Conservation (phyloP, 2,113 vertebrate genomes). For the Catharus minimus region DNA sequence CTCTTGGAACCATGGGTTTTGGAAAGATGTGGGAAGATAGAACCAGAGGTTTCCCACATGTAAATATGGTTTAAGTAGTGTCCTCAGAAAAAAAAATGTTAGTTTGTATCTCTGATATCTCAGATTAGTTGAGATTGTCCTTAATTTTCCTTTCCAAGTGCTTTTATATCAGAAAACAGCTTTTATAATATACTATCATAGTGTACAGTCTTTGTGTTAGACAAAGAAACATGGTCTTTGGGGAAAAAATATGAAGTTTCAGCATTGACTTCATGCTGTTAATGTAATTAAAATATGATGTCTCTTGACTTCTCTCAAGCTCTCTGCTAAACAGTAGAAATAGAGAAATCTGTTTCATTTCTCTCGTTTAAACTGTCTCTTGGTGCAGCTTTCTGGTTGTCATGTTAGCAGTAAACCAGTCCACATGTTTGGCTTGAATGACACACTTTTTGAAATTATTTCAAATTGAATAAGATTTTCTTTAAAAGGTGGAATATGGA, state of each 20-base stretch:
- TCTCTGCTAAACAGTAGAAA: background rate
- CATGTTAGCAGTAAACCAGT: background rate
- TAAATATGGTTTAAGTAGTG: background rate
- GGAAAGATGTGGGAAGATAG: background rate
- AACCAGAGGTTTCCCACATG: background rate
- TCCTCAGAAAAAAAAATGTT: background rate
- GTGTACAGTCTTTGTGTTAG: background rate
- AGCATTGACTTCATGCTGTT: background rate
- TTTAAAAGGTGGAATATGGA: background rate
- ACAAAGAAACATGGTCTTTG: background rate
- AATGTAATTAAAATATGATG: background rate
- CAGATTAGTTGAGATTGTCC: background rate
- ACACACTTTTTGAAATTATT: background rate
- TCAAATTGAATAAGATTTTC: background rate
- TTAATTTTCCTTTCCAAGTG: background rate
- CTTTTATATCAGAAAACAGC: background rate
- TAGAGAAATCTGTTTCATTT: background rate
- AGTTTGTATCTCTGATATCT: background rate
- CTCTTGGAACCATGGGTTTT: background rate
- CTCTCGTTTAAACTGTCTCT: rapidly evolving
- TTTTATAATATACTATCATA: background rate
- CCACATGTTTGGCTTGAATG: background rate
- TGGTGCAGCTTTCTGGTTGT: background rate
- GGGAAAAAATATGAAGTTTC: rapidly evolving
- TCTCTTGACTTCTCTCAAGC: background rate